Conservation (phyloP, 2,797 vertebrate species). For the Myripristis jacobus region DNA sequence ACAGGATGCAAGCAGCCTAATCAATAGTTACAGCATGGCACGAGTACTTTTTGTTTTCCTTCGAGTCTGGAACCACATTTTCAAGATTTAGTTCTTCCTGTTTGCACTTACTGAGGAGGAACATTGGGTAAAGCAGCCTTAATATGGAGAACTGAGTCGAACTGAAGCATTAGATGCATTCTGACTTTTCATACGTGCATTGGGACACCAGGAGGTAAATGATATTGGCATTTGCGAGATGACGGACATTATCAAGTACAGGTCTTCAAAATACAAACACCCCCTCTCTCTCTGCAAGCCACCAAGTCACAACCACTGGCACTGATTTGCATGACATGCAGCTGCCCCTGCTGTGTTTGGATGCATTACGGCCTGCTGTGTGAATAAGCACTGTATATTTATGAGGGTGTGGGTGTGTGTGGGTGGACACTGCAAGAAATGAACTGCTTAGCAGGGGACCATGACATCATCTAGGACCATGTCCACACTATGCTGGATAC, state of each 20-base stretch:
- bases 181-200: too few relatives aligned
- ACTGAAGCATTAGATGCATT: too few relatives aligned
- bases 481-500: too few relatives aligned
- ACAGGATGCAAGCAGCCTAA: too few relatives aligned
- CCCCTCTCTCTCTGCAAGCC: background rate
- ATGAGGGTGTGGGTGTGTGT: too few relatives aligned
- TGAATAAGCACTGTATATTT: background rate
- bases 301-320: slow-evolving; percentile 17
- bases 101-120: background rate
- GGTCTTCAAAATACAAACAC: background rate
- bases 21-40: too few relatives aligned
- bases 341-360: slow-evolving; percentile 16
- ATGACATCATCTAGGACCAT: too few relatives aligned
- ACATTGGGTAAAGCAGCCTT: background rate
- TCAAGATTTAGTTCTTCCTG: too few relatives aligned
- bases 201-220: background rate
- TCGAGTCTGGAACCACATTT: too few relatives aligned
- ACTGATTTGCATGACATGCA: slow-evolving; percentile 8
- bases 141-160: too few relatives aligned
- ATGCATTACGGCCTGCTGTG: background rate
- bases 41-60: too few relatives aligned
- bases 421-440: slow-evolving; percentile 6
- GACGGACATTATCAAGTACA: background rate
- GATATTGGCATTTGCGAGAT: background rate
- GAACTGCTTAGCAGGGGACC: background rate